Base-by-base conservation (phyloP, 2,113 vertebrate species). In the Amazona vittata region DNA sequence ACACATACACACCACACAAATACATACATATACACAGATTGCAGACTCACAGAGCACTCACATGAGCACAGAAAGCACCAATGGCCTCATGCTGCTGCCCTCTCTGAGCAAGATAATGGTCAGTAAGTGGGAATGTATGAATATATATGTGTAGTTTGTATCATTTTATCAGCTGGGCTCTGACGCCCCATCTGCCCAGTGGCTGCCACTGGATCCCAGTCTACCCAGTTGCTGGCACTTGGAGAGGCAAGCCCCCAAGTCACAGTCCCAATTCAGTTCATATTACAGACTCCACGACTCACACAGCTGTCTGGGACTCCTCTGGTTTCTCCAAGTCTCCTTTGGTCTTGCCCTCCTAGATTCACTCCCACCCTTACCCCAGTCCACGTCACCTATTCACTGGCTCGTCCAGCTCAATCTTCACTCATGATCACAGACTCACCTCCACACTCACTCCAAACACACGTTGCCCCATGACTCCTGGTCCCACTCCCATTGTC, bases 391-490 rank as follows among this genome's bases (percentile, higher is more conserved):
- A 43, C 43, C 43, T 28, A 4, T 26, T 49, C 4, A 11, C 41
- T 33, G 35, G 2, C 59, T 82, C 47, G 11, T 29, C 25, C 65
- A 89, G 46, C 41, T 55, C 5, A 9, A 10, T 52, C 18, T 63
- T 50, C 33, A 13, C 28, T 12, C 15, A 5, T 35, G 37, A 11
- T 15, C 47, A 50, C 7, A 31, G 31, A 4, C 59, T 59, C 52
- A 11, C 39, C 55, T 43, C 4, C 19, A n/a, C 50, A 26, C 59
- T 59, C 33, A 3, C 18, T 59, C 28, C 37, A 49, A 12, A 0
- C 2, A 15, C 50, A 13, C 0, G 0, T 12, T 9, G 11, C 33
- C 31, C 41, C 35, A 2, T 3, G 41, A 55, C 63, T 76, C 35
- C 75, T 85, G 46, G 7, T 67, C 35, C 41, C 3, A 2, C 8